These are phyloP conservation scores for Cepaea nemoralis DNA, from an alignment of 1,140 invertebrate genomes.

Conservation along the genomic window DNA sequence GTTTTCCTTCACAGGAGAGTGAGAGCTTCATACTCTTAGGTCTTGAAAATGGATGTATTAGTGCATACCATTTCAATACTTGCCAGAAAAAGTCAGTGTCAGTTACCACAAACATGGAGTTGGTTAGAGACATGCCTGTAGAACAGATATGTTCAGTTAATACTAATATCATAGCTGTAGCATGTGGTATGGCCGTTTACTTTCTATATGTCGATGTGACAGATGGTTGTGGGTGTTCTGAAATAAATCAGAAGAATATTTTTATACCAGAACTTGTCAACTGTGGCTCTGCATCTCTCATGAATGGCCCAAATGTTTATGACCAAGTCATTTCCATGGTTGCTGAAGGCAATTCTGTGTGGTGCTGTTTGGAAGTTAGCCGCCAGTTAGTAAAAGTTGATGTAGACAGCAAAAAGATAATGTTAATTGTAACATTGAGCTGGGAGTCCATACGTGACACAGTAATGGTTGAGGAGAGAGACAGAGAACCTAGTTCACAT, in stretches of 20 bases:
- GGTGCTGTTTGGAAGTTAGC: slow-evolving; percentile 9
- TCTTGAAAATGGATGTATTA: slow-evolving; percentile 11
- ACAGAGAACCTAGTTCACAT: background rate
- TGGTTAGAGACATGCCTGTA: background rate
- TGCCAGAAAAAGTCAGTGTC: background rate
- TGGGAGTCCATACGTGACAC: background rate
- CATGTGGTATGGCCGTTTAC: slow-evolving; percentile 25
- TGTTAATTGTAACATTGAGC: background rate
- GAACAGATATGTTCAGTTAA: background rate
- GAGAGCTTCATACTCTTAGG: background rate
- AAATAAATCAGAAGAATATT: background rate
- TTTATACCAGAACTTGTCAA: background rate
- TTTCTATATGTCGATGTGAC: background rate
- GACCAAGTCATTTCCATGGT: slow-evolving; percentile 20
- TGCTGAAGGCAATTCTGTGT: background rate
- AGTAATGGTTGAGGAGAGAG: background rate
- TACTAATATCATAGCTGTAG: background rate
- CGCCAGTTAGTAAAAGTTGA: slow-evolving; percentile 8
- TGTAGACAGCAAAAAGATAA: background rate
- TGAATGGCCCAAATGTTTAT: background rate
- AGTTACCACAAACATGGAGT: background rate
- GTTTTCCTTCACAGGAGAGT: background rate
- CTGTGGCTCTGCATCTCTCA: background rate
- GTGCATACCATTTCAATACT: slow-evolving; percentile 6
- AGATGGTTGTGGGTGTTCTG: background rate